phyloP scores from a whole-genome alignment of 2,888 invertebrate species.

The Troides helena region DNA sequence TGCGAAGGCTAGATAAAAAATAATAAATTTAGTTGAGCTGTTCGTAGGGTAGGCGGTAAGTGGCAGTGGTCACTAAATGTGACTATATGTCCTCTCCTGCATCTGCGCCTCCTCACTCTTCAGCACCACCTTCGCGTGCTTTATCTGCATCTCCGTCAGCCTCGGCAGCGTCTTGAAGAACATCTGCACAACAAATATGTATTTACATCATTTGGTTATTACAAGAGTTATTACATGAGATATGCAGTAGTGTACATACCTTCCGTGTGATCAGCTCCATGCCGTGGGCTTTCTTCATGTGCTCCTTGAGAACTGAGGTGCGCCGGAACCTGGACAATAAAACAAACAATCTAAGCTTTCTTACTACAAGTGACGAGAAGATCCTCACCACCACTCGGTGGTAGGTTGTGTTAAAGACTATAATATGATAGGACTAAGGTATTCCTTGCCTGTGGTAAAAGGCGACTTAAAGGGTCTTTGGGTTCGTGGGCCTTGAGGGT shows the following conservation, averaged over 20 bases:
- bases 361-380: too few species aligned
- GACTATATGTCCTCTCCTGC: too few species aligned
- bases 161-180: constrained; percentile 61
- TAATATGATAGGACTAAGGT: too few species aligned
- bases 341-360: background rate
- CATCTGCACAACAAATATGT: constrained; percentile 51
- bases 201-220: background rate
- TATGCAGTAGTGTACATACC: constrained; percentile 39
- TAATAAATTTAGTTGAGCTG: too few species aligned
- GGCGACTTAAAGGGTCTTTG: too few species aligned
- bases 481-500: too few species aligned
- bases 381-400: too few species aligned
- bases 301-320: constrained; percentile 58
- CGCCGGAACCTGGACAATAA: constrained; percentile 51
- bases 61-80: too few species aligned
- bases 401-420: too few species aligned
- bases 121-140: constrained; percentile 49
- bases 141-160: constrained; percentile 49
- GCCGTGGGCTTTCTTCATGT: constrained; percentile 62
- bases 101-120: constrained; percentile 36
- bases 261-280: constrained; percentile 61
- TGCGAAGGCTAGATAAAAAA: too few species aligned
- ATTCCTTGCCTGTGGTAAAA: too few species aligned
- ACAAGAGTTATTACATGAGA: background rate
- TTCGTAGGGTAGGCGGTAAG: too few species aligned